Conservation (phyloP, 1,140 invertebrate genomes). For the Cydia splendana region DNA sequence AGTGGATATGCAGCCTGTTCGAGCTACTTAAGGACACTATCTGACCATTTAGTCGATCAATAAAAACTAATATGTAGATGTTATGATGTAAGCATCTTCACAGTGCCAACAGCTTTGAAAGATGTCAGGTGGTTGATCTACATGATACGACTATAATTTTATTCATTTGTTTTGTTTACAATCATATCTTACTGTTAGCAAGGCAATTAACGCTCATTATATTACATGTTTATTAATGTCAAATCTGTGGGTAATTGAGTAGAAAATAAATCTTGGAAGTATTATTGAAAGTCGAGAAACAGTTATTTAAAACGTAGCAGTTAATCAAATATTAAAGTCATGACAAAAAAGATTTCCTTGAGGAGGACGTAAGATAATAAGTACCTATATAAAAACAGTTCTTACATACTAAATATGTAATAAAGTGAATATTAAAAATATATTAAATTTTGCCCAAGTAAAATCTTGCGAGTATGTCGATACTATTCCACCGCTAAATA, state of each 20-base stretch:
- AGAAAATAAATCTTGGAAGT: no score
- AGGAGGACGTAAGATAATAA: no score
- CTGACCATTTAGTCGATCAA: constrained; percentile 45
- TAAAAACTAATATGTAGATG: constrained; percentile 46
- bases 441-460: neutral
- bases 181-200: no score
- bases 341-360: no score
- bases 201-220: no score
- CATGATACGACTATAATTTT: constrained; percentile 8
- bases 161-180: constrained; percentile 4
- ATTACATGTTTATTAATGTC: no score
- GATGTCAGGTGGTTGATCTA: constrained; percentile 17
- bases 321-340: no score
- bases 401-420: no score
- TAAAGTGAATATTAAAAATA: neutral
- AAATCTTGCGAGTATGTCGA: neutral
- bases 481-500: neutral
- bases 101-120: constrained; percentile 27
- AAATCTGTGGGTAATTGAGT: no score
- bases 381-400: no score
- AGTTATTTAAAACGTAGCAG: no score
- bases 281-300: no score
- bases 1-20: constrained; percentile 36
- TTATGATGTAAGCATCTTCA: constrained; percentile 18
- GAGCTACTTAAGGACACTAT: constrained; percentile 44